Percentiles rank a stretch among this genome's conserved stretches.
Conservation (phyloP, 2,113 vertebrate genomes). For the Tapirus terrestris region DNA sequence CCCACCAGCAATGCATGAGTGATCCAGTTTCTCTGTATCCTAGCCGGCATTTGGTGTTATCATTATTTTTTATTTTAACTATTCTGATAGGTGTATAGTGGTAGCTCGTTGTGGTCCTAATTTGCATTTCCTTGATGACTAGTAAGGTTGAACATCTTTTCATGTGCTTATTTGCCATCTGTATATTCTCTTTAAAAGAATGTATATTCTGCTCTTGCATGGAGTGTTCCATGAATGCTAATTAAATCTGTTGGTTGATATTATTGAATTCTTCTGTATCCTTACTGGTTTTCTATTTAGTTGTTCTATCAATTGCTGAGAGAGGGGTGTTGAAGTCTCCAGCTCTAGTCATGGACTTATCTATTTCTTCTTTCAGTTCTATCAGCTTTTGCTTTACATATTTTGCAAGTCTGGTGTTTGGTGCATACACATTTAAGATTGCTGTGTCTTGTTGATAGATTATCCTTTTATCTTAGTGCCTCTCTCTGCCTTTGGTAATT, state of each 20-base stretch:
- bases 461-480: neutral
- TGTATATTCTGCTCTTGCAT: neutral
- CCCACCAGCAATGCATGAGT: neutral
- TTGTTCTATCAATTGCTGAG: neutral
- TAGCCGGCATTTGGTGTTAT: neutral
- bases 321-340: neutral
- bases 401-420: conserved; percentile 24
- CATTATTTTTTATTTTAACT: neutral
- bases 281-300: conserved; percentile 7
- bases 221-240: neutral
- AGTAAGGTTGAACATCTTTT: conserved; percentile 26
- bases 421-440: neutral
- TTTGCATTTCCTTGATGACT: neutral
- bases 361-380: neutral
- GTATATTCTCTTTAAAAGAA: neutral
- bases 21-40: neutral
- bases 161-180: neutral
- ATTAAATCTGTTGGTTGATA: neutral
- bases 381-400: neutral
- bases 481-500: neutral
- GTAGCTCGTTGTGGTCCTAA: neutral
- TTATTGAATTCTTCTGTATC: neutral
- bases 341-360: neutral
- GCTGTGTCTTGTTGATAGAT: neutral
- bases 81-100: neutral